phyloP scores from a whole-genome alignment of 2,888 invertebrate species.

The Peribatodes rhomboidaria region DNA sequence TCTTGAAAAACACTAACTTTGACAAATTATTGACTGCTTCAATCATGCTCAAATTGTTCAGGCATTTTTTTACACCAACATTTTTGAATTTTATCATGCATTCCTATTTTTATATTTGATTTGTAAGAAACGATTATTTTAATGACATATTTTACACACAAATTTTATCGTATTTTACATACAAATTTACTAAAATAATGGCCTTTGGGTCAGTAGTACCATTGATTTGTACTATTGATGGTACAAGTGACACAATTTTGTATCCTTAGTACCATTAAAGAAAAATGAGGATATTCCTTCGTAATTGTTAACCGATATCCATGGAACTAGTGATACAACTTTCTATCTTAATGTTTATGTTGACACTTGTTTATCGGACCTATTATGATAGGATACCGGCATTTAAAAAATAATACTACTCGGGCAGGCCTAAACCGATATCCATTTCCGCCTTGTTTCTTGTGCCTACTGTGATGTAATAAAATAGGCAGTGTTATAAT shows the following conservation, averaged over 20 bases:
- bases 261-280: no score
- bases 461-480: no score
- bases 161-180: background rate
- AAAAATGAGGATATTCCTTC: no score
- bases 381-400: background rate
- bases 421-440: background rate
- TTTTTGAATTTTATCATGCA: background rate
- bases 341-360: no score
- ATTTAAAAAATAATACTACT: background rate
- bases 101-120: background rate
- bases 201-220: no score
- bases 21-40: slow-evolving; percentile 8
- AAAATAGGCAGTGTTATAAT: no score
- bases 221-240: no score
- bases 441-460: no score
- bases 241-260: no score
- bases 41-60: slow-evolving; percentile 22
- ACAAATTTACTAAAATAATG: background rate
- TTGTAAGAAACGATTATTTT: background rate
- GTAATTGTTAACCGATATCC: no score
- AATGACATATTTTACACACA: background rate
- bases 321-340: no score
- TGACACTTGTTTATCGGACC: background rate
- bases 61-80: background rate
- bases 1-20: background rate